Evolutionary conservation across 2,797 vertebrate genomes (phyloP).

Genomic region (Semotilus atromaculatus): DNA sequence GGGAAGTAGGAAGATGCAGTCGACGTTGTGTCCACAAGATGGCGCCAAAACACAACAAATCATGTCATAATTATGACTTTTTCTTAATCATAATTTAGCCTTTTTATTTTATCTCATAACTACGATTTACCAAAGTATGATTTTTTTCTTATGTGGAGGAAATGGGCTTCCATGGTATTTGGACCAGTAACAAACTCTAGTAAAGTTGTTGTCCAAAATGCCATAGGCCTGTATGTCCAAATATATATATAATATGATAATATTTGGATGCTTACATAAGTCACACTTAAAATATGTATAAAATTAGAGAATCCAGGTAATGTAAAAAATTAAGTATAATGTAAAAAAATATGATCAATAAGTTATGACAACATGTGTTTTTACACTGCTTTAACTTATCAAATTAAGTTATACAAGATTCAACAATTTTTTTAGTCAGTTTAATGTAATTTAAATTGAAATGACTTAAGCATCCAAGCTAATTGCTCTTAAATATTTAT

Average conservation of each 20-base stretch:
- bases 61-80: not conserved
- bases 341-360: no score
- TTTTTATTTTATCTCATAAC: not conserved
- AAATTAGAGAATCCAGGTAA: not conserved
- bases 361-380: no score
- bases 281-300: not conserved
- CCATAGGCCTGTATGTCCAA: no score
- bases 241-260: not conserved
- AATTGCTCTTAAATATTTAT: no score
- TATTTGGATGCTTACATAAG: not conserved
- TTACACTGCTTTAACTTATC: no score
- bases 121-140: not conserved
- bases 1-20: not conserved
- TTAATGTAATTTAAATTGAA: no score
- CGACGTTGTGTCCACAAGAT: not conserved
- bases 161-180: not conserved
- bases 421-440: no score
- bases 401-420: no score
- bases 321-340: no score
- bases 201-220: no score
- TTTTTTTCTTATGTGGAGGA: not conserved
- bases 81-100: not conserved
- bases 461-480: no score
- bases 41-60: conserved; percentile 2
- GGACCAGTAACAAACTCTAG: no score